Conservation (phyloP, 2,113 vertebrate species). For the Clarias macrocephalus region DNA sequence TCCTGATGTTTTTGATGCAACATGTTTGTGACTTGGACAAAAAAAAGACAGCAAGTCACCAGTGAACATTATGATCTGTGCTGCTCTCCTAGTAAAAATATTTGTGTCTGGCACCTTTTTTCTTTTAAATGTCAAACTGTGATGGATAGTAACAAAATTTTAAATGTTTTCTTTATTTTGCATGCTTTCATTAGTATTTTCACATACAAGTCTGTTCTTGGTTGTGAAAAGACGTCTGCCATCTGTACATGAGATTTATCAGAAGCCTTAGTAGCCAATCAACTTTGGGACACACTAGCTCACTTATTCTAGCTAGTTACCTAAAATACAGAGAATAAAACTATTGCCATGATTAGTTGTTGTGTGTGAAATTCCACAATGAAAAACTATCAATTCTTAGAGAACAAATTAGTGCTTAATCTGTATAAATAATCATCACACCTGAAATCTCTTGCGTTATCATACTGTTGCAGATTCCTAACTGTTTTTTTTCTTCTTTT, state of each 20-base stretch:
- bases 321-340: too few species aligned
- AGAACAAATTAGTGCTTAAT: not conserved
- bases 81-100: not conserved
- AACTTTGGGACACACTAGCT: not conserved
- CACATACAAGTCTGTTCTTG: not conserved
- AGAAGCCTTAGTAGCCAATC: not conserved
- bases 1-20: not conserved
- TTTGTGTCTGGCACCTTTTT: not conserved
- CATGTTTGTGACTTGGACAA: not conserved
- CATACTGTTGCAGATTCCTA: not conserved
- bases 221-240: not conserved
- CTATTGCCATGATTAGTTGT: too few species aligned
- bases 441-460: not conserved
- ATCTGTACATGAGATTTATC: not conserved
- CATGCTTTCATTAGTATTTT: not conserved
- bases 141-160: not conserved
- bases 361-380: too few species aligned
- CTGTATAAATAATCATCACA: not conserved
- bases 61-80: not conserved
- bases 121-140: not conserved
- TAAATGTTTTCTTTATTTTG: not conserved
- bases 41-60: not conserved
- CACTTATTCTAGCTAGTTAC: too few species aligned
- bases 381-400: not conserved
- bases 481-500: not conserved